phyloP scores from a whole-genome alignment of 2,888 invertebrate species.

The Cryptus armator region DNA sequence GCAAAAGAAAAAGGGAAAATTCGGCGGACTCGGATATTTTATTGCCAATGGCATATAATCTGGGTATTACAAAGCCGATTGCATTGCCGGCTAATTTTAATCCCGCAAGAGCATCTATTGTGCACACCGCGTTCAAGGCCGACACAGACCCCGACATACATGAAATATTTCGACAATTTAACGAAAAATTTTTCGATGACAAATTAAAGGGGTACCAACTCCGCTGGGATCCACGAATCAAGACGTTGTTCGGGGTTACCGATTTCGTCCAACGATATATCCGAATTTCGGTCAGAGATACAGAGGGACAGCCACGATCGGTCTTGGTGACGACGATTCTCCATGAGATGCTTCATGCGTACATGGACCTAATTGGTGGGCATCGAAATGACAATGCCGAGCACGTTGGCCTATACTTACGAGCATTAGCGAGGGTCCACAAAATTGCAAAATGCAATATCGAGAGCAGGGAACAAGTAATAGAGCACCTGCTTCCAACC shows the following conservation, averaged over 20 bases:
- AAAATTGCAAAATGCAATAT: no score
- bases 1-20: not conserved
- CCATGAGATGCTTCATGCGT: not conserved
- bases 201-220: not conserved
- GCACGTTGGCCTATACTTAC: not conserved
- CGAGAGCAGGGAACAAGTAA: no score
- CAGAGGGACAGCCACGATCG: not conserved
- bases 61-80: conserved; percentile 7
- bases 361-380: not conserved
- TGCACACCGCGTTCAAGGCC: not conserved
- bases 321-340: not conserved
- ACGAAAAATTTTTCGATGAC: not conserved
- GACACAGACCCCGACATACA: conserved; percentile 1
- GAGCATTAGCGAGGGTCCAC: not conserved
- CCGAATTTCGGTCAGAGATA: not conserved
- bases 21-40: not conserved
- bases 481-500: no score
- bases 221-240: not conserved
- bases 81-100: conserved; percentile 4
- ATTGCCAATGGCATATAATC: not conserved
- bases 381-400: not conserved
- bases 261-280: not conserved
- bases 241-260: not conserved
- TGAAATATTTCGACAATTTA: conserved; percentile 22
- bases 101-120: not conserved